Evolutionary conservation across 1,140 invertebrate species (phyloP).

Genomic region (Pomacea maculata): DNA sequence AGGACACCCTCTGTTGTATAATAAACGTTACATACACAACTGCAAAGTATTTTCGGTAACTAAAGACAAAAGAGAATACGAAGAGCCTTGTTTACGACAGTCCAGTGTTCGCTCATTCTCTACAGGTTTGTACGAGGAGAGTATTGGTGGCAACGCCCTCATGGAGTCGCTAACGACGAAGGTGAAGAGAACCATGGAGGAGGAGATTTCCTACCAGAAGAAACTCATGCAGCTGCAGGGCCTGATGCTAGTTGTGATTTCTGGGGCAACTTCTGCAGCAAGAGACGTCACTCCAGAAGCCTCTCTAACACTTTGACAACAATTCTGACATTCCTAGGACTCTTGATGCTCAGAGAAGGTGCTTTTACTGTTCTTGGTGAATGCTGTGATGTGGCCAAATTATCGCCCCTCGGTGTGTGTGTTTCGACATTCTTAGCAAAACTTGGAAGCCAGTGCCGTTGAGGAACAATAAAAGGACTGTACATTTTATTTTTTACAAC

Average conservation of each 20-base stretch:
- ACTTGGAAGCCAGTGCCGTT: too few relatives aligned
- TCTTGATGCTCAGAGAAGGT: background rate
- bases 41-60: background rate
- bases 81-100: background rate
- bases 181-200: conserved; percentile 72
- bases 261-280: conserved; percentile 41
- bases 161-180: conserved; percentile 71
- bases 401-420: too few relatives aligned
- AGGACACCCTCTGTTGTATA: background rate
- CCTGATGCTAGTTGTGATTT: conserved; percentile 54
- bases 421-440: too few relatives aligned
- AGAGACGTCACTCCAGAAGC: background rate
- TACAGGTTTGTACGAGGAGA: conserved; percentile 54
- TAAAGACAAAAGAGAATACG: too few relatives aligned
- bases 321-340: background rate
- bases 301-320: background rate
- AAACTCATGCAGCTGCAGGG: conserved; percentile 64
- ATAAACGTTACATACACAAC: background rate
- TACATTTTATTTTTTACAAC: too few relatives aligned
- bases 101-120: background rate
- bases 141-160: conserved; percentile 64
- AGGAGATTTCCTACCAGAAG: conserved; percentile 72
- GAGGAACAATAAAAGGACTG: too few relatives aligned
- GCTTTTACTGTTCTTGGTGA: background rate
- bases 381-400: too few relatives aligned